These are phyloP conservation scores for Adineta ricciae DNA, from an alignment of 2,888 invertebrate genomes.

Conservation along the genomic window DNA sequence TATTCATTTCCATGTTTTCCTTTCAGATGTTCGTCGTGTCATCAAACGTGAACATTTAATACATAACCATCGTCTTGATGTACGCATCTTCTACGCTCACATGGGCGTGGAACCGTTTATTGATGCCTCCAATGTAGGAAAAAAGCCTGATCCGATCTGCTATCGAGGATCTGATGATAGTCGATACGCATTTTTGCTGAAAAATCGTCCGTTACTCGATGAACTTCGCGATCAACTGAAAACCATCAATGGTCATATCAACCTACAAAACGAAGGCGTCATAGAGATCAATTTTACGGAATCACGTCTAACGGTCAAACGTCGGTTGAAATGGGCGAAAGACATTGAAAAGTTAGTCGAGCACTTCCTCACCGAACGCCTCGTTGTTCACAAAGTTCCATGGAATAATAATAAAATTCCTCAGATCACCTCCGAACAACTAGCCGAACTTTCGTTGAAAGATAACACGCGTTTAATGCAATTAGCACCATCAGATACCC, in stretches of 20 bases:
- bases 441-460: not conserved
- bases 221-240: not conserved
- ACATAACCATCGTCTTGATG: not conserved
- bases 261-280: not conserved
- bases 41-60: conserved; percentile 21
- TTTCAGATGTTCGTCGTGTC: not conserved
- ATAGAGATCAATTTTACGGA: not conserved
- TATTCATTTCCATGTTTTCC: no score
- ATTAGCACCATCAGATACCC: not conserved
- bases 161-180: not conserved
- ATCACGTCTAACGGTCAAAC: not conserved
- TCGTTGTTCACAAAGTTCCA: conserved; percentile 12
- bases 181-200: conserved; percentile 17
- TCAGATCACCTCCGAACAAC: not conserved
- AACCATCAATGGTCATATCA: not conserved
- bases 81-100: not conserved
- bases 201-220: conserved; percentile 12
- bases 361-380: not conserved
- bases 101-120: conserved; percentile 20
- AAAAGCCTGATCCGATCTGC: not conserved
- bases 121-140: not conserved
- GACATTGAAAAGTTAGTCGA: conserved; percentile 12
- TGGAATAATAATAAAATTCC: conserved; percentile 3
- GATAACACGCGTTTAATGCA: not conserved
- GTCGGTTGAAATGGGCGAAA: not conserved